These are phyloP conservation scores for Griposia aprilina DNA, from an alignment of 2,888 invertebrate species.

Conservation along the genomic window DNA sequence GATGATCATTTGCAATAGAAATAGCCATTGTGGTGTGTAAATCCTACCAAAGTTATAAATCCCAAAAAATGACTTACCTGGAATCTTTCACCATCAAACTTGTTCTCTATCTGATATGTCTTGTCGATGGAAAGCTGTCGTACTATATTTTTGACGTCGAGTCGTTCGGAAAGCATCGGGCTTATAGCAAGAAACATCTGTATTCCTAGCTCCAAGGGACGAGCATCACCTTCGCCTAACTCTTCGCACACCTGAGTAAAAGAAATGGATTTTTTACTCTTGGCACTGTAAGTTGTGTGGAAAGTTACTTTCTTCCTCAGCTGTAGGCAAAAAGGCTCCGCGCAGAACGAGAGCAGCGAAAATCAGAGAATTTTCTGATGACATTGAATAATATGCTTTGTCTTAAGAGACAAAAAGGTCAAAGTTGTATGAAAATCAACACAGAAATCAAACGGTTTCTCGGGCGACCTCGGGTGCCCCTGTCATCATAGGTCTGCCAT, in stretches of 20 bases:
- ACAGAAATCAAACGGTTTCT: background rate
- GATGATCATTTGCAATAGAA: background rate
- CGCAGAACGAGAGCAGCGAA: background rate
- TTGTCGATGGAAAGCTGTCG: slow-evolving; percentile 89
- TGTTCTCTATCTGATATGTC: slow-evolving; percentile 94
- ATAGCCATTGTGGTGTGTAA: background rate
- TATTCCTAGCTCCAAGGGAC: slow-evolving; percentile 92
- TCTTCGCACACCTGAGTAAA: slow-evolving; percentile 91
- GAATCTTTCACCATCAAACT: slow-evolving; percentile 98
- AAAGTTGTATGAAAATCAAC: background rate
- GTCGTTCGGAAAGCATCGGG: slow-evolving; percentile 96
- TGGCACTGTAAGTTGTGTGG: background rate
- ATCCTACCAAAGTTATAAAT: background rate
- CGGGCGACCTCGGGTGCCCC: background rate
- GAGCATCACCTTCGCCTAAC: slow-evolving; percentile 91
- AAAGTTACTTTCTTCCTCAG: background rate
- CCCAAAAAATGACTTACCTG: slow-evolving; percentile 86
- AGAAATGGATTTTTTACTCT: background rate
- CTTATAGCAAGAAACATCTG: slow-evolving; percentile 94
- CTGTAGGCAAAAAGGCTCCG: background rate
- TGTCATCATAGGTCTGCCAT: background rate
- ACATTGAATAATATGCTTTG: slow-evolving; percentile 6
- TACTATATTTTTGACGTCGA: slow-evolving; percentile 90
- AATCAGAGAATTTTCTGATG: background rate
- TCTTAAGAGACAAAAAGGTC: background rate